These are phyloP conservation scores for Eulemur albifrons DNA, from an alignment of 2,797 vertebrate genomes.

Conservation along the genomic window DNA sequence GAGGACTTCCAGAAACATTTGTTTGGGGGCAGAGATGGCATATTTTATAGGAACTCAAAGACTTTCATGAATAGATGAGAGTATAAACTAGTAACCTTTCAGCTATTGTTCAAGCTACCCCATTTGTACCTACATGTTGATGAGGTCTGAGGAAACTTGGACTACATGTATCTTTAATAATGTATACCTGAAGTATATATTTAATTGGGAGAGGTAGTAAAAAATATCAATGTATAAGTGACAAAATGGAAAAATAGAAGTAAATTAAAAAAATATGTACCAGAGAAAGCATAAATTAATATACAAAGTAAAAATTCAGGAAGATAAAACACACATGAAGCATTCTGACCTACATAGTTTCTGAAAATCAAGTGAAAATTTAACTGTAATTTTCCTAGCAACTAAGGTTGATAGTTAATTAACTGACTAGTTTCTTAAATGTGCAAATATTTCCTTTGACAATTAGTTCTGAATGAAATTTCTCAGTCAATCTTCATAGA, in stretches of 20 bases:
- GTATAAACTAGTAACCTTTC: neutral
- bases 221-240: neutral
- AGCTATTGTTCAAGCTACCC: neutral
- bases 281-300: neutral
- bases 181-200: neutral
- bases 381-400: neutral
- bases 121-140: neutral
- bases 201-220: neutral
- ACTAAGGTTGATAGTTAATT: neutral
- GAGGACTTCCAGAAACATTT: neutral
- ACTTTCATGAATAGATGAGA: neutral
- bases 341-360: neutral
- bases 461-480: conserved; percentile 36
- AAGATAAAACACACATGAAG: neutral
- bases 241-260: neutral
- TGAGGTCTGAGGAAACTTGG: neutral
- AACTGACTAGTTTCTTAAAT: neutral
- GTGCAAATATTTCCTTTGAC: neutral
- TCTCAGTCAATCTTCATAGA: neutral
- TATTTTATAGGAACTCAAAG: neutral
- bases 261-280: neutral
- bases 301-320: neutral
- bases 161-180: neutral
- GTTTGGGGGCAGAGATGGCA: neutral
- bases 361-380: neutral